Evolutionary conservation across 2,113 vertebrate species (phyloP).

Genomic region (Sinocyclocheilus grahami): DNA sequence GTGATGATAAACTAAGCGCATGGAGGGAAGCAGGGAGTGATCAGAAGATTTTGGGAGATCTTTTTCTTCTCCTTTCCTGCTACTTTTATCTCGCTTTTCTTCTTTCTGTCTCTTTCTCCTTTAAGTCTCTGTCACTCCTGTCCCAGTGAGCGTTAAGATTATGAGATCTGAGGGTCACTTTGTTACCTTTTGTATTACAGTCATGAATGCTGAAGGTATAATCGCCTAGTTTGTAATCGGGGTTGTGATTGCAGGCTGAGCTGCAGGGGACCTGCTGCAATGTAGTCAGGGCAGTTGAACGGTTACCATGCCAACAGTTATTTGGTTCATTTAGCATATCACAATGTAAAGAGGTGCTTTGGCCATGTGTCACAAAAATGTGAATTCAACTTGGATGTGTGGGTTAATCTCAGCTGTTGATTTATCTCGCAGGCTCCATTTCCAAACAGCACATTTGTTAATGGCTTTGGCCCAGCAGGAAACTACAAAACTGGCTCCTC

Average conservation of each 20-base stretch:
- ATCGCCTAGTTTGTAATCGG: not conserved
- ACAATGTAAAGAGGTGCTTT: not conserved
- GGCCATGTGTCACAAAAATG: not conserved
- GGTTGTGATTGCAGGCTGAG: not conserved
- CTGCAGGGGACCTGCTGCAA: not conserved
- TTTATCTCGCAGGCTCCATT: conserved; percentile 86
- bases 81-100: not conserved
- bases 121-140: conserved; percentile 4
- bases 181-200: not conserved
- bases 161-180: conserved; percentile 63
- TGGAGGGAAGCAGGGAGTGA: conserved; percentile 38
- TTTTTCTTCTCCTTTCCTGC: not conserved
- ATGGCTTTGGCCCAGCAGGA: conserved; percentile 90
- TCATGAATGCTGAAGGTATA: not conserved
- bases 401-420: not conserved
- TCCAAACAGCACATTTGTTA: conserved; percentile 93
- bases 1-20: conserved; percentile 43
- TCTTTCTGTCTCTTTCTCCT: not conserved
- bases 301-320: not conserved
- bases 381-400: not conserved
- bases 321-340: not conserved
- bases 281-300: not conserved
- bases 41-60: not conserved
- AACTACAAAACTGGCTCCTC: conserved; percentile 87
- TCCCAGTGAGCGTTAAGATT: conserved; percentile 62